Base-by-base conservation (phyloP, 2,888 invertebrate species). In the Ichneumon xanthorius region DNA sequence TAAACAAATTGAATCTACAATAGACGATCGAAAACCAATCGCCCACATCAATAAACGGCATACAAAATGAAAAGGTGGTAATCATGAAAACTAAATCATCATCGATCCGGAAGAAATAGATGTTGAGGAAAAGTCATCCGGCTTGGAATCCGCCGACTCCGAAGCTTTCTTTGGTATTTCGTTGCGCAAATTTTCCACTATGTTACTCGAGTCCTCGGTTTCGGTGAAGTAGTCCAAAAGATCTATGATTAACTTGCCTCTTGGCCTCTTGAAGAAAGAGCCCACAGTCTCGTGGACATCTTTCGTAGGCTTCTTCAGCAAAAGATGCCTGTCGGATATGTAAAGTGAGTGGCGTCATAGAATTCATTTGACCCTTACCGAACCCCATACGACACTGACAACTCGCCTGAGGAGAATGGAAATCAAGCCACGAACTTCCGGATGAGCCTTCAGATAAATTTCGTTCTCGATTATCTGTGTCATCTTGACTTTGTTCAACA, bases 351-450 rank as follows among this genome's bases (percentile, higher is more conserved):
- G 76, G 65, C 70, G 26, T 68, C 80, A 58, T 4, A 30, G 40
- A 72, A 53, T 71, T 63, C 33, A 14, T 67, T 82, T 82, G 58
- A 81, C 76, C 82, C 67, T 50, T 37, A 55, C 58, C 22, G 26
- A 67, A 33, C 22, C 53, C 16, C n/a, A 2, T n/a, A 67, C 26
- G 68, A 55, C 19, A 40, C 30, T n/a, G 58, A 77, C 19, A 71
- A 79, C 84, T 83, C 80, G 87, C 91, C 89, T 89, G 14, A 90
- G 82, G 61, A 91, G 87, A 81, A 91, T 89, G 0, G 86, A 86
- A 26, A 91, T 85, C 11, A 91, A 82, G 48, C 88, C 90, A 78
- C 85, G 88, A 70, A 92, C 82, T 86, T 91, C 91, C 37, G 92
- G 91, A 88, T 92, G 91, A 11, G 76, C 76, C 9, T 82, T 83